Base-by-base conservation (phyloP, 2,888 invertebrate species). In the Laothoe populi region DNA sequence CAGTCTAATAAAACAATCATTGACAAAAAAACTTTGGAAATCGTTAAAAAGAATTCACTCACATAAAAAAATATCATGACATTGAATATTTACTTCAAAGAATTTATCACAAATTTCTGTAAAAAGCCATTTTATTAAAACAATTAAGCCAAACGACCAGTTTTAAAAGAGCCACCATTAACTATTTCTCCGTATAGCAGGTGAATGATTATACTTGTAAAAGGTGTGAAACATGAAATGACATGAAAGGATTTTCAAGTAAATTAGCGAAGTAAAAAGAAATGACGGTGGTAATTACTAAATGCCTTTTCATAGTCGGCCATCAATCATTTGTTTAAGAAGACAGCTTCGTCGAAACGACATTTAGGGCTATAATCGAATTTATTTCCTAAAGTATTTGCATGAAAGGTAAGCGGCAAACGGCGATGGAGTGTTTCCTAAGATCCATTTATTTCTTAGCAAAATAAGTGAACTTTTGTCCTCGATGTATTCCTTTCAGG, bases 241-340 rank as follows among this genome's bases (percentile, higher is more conserved):
- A 61, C 63, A 60, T 60, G 38, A 63, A 65, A 59, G 59, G 45
- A 42, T 44, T 31, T 44, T 23, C 21, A 62, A 66, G 64, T 63
- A 60, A 60, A 60, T 64, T 67, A 62, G 4, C 19, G 31, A 61
- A 66, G 49, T 59, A 63, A 57, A 48, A 61, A 45, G 57, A 63
- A 59, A 46, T 35, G 40, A 23, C 26, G 57, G 57, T 13, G 46
- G 53, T 57, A 64, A 64, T 72, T 72, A 71, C 70, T 70, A 63
- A 61, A 61, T 63, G 53, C 23, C 62, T 49, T 65, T 62, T 64
- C 53, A 68, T 57, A 69, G 62, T 63, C 60, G 57, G 40, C 61
- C 66, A 77, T 77, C 75, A 77, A 77, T 77, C 76, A 77, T 67
- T 68, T 66, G 40, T 57, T 59, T 66, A 46, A 71, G 70, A 64